These are phyloP conservation scores for Acrocephalus scirpaceus DNA, from an alignment of 2,797 vertebrate species.

Conservation along the genomic window DNA sequence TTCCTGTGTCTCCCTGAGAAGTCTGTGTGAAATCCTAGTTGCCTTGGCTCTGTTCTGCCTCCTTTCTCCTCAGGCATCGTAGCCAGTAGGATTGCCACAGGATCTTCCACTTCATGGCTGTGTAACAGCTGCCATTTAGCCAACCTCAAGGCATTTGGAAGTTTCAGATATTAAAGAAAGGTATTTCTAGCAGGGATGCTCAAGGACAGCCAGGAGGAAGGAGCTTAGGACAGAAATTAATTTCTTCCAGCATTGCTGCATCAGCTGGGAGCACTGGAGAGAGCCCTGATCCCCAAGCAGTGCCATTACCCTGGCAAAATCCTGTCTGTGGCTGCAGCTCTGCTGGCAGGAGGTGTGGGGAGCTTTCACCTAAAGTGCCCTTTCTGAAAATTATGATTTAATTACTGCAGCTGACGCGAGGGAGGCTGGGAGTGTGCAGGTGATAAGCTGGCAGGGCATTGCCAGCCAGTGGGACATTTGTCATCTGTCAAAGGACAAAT, in stretches of 20 bases:
- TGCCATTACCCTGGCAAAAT: neutral
- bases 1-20: neutral
- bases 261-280: neutral
- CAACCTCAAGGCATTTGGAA: neutral
- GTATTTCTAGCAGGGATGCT: neutral
- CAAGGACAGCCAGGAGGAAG: neutral
- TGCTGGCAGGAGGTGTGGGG: neutral
- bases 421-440: neutral
- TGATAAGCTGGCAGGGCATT: conserved; percentile 4
- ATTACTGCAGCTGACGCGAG: neutral
- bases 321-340: neutral
- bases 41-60: neutral
- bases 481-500: conserved; percentile 4
- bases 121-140: neutral
- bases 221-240: neutral
- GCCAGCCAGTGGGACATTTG: neutral
- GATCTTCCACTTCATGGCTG: neutral
- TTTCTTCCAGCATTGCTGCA: neutral
- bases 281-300: neutral
- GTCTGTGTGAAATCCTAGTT: neutral
- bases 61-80: accelerated
- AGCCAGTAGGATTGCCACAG: neutral
- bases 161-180: neutral
- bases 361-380: neutral
- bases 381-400: neutral